Evolutionary conservation across 2,113 vertebrate genomes (phyloP), one percentile per base, ranked within the genome.

Genomic region (Oxyruncus cristatus): DNA sequence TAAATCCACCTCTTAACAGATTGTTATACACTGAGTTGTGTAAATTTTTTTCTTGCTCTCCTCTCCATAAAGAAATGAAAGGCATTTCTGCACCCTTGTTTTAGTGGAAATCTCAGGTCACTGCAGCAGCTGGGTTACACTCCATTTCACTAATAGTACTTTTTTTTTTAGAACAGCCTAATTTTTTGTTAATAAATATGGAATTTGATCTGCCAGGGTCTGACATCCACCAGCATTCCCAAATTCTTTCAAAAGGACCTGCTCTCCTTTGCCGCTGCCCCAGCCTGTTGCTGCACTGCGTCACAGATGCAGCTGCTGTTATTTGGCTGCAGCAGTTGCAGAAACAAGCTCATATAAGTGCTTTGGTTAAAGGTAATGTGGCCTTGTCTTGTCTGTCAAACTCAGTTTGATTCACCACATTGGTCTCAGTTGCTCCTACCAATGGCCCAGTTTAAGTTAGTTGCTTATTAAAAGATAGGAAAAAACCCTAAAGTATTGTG

Each of bases 241-340:
- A 49, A 49, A 50, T 27, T 11, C 28, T 85, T 63, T 72, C 11
- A 9, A 44, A 63, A 79, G 19, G 14, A 49, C 26, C 22, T 0
- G 0, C 7, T 47, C 32, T 56, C 27, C 39, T 85, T 68, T 68
- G 71, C 52, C 52, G 23, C 47, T 27, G 59, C 35, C 17, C 18
- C 0, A 0, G 33, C 16, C 32, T 75, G 20, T 24, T 0, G 0
- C 30, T 47, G 16, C 24, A 7, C 11, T 11, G 59, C n/a, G 24
- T 39, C 47, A 14, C 37, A 53, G 68, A 39, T 3, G 1, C 28
- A 62, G 37, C 10, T 35, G 52, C 56, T 2, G 6, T 6, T 33
- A 30, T 37, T 19, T 70, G 67, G n/a, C n/a, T 8, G 33, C 68
- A 24, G 68, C 35, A n/a, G 44, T 14, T 59, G 39, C 39, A 18